A percentile compares a stretch with the other conserved stretches of the same genome.
phyloP scores from a whole-genome alignment of 2,888 invertebrate species.

The Calameuta idolon region DNA sequence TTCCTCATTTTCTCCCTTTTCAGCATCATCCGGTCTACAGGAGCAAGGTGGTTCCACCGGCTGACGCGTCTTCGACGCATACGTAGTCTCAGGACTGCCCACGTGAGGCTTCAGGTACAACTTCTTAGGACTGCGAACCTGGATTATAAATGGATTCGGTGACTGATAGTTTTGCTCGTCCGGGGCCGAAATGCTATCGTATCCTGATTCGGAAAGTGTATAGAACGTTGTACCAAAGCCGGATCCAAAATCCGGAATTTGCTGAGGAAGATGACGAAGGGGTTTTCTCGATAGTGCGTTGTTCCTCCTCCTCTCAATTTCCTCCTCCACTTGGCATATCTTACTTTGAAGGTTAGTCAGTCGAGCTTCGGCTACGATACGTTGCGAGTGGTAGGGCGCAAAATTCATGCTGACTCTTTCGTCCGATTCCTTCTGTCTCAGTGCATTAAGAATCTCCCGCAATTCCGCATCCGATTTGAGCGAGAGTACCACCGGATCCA shows the following conservation, averaged over 20 bases:
- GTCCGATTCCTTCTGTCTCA: conserved; percentile 57
- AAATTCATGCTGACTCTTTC: conserved; percentile 55
- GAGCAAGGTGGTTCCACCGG: neutral
- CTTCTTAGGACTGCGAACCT: conserved; percentile 44
- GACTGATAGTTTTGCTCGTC: conserved; percentile 36
- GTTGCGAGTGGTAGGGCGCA: conserved; percentile 54
- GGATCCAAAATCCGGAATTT: neutral
- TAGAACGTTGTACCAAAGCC: conserved; percentile 12
- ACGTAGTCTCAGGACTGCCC: conserved; percentile 49
- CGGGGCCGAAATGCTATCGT: neutral
- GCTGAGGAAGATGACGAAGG: neutral
- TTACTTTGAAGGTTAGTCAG: conserved; percentile 53
- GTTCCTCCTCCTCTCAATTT: conserved; percentile 47
- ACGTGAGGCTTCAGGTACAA: conserved; percentile 52
- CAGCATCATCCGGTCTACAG: neutral
- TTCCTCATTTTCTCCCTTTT: neutral
- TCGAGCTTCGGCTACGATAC: conserved; percentile 49
- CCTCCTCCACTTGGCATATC: conserved; percentile 54
- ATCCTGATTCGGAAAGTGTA: neutral
- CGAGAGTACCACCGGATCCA: conserved; percentile 48
- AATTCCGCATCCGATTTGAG: conserved; percentile 55
- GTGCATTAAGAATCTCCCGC: conserved; percentile 46
- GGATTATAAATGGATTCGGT: conserved; percentile 50
- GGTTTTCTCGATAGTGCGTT: conserved; percentile 22
- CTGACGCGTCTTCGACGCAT: conserved; percentile 13